These are phyloP conservation scores for Drosophila willistoni DNA, from an alignment of 1,140 invertebrate genomes.

Conservation along the genomic window DNA sequence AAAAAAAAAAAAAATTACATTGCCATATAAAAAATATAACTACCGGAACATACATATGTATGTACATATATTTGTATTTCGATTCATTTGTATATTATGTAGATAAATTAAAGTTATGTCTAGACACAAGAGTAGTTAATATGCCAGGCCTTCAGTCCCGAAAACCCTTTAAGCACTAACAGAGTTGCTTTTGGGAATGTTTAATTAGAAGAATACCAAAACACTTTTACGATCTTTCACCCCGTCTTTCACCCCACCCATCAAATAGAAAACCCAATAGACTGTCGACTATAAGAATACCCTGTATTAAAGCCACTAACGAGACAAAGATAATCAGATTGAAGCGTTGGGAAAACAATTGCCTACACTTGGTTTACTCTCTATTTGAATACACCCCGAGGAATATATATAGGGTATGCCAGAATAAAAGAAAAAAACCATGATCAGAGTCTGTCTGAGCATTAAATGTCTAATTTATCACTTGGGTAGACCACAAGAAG, in stretches of 20 bases:
- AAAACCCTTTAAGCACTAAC: conserved; percentile 42
- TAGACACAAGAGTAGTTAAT: conserved; percentile 46
- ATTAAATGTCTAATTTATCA: conserved; percentile 75
- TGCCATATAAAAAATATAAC: conserved; percentile 27
- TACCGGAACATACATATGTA: conserved; percentile 46
- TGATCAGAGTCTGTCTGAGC: conserved; percentile 38
- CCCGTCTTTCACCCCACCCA: not conserved
- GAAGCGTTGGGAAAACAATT: no score
- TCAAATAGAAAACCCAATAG: not conserved
- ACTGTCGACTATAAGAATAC: not conserved
- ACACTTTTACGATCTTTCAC: conserved; percentile 7
- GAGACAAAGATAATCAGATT: no score
- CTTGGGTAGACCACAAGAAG: conserved; percentile 21
- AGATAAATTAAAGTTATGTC: conserved; percentile 22
- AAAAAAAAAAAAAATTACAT: conserved; percentile 34
- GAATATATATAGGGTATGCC: conserved; percentile 27
- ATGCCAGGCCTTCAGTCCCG: conserved; percentile 47
- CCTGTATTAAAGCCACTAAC: not conserved
- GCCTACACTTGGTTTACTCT: no score
- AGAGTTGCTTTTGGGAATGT: conserved; percentile 53
- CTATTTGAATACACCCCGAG: not conserved
- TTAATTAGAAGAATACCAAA: conserved; percentile 47
- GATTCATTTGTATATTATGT: no score
- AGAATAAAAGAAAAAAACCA: not conserved
- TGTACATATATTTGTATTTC: no score